Evolutionary conservation across 2,888 invertebrate species (phyloP), one percentile per base, ranked within the genome.

Genomic region (Nephrotoma flavescens): DNA sequence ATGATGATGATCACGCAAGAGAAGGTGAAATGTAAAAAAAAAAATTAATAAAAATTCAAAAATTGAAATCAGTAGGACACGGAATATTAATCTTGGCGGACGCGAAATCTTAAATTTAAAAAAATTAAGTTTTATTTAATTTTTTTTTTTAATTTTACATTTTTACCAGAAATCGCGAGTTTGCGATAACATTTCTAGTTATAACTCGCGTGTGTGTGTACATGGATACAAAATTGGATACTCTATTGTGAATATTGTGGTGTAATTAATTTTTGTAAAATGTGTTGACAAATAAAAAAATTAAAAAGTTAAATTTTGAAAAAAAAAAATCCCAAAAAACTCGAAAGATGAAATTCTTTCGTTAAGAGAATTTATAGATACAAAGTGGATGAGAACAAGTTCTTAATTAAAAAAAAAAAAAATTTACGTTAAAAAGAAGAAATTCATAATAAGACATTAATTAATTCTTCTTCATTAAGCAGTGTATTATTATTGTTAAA

Each of bases 51-150:
- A 85, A 44, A 42, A 85, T 85, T 85, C 85, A 44, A 85, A 71
- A 31, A 85, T 85, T 83, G 86, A 87, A 87, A 87, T 88, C 88
- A 88, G 88, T 88, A 88, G 88, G 87, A 87, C 87, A 88, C 87
- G 86, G 87, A 87, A 87, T 87, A 87, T 87, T 87, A 44, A 85
- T 44, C 85, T 85, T 45, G 15, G 11, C 87, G 87, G 88, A 88
- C 88, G 88, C 87, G 87, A 85, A 85, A 44, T 85, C 45, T 85
- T 44, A 85, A 84, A 41, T 9, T 41, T 31, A 83, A 83, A 83
- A 83, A 83, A 83, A 41, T 31, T 31, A 83, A 84, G 1, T 71
- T 19, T 57, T 19, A 19, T 57, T 19, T 57, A 57, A 57, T 19
- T 57, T 19, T 57, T n/a, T 57, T 57, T 52, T n/a, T 52, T 52